These are phyloP conservation scores for Acanthis flammea DNA, from an alignment of 2,797 vertebrate species.

Conservation along the genomic window DNA sequence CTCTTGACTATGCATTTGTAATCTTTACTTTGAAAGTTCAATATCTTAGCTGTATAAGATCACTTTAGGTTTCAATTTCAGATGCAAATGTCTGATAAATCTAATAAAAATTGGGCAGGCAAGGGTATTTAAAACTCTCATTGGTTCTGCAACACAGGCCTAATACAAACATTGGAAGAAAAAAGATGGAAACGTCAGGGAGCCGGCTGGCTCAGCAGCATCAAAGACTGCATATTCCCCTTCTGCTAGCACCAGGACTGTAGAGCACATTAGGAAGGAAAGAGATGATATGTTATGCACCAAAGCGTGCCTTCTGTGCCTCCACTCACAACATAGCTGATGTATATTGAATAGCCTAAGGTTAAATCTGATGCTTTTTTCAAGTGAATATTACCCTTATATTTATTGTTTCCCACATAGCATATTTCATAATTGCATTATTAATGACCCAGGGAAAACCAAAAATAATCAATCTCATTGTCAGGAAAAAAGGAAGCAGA, in stretches of 20 bases:
- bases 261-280: conserved; percentile 30
- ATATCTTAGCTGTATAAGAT: conserved; percentile 20
- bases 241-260: conserved; percentile 15
- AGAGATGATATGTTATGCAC: neutral
- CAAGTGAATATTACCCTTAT: neutral
- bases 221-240: conserved; percentile 23
- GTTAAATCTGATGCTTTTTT: conserved; percentile 1
- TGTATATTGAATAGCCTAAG: neutral
- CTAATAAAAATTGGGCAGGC: conserved; percentile 53
- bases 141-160: neutral
- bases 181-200: conserved; percentile 16
- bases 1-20: conserved; percentile 24
- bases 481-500: neutral
- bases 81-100: conserved; percentile 49
- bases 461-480: conserved; percentile 18
- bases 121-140: conserved; percentile 54
- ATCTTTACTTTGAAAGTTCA: conserved; percentile 43
- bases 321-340: neutral
- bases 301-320: neutral
- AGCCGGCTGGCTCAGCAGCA: neutral
- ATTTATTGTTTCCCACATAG: neutral
- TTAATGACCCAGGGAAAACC: conserved; percentile 33
- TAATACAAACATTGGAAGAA: neutral
- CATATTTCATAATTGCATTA: conserved; percentile 24
- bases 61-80: conserved; percentile 10